These are phyloP conservation scores for Pandion haliaetus DNA, from an alignment of 2,113 vertebrate genomes.

Conservation along the genomic window DNA sequence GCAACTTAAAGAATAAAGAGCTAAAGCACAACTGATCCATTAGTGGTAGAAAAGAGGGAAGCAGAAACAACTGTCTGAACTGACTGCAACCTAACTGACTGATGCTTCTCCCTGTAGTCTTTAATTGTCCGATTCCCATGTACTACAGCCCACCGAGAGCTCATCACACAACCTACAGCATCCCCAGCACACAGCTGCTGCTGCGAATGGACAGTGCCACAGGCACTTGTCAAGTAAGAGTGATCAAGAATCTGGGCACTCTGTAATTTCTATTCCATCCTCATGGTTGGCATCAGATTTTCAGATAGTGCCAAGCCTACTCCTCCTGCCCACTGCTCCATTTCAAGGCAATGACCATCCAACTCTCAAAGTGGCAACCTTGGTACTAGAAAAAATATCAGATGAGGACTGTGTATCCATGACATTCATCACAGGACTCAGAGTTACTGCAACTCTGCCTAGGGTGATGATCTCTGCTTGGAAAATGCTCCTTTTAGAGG, in stretches of 20 bases:
- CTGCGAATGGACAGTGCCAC: not conserved
- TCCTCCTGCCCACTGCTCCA: not conserved
- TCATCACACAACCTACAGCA: not conserved
- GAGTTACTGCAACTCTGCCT: not conserved
- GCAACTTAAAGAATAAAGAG: not conserved
- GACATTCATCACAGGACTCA: not conserved
- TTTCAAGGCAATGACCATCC: not conserved
- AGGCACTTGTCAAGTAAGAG: not conserved
- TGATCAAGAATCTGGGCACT: not conserved
- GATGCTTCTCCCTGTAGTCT: not conserved
- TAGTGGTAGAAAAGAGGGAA: not conserved
- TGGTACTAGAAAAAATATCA: not conserved
- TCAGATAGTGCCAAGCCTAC: not conserved
- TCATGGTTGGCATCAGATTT: not conserved
- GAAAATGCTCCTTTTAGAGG: not conserved
- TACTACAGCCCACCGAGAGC: not conserved
- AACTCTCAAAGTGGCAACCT: not conserved
- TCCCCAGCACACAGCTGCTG: not conserved
- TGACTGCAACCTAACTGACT: not conserved
- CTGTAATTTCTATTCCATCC: not conserved
- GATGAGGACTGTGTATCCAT: not conserved
- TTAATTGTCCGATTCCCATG: not conserved
- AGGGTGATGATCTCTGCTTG: not conserved
- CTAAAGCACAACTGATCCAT: not conserved
- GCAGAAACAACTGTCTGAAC: not conserved